Conservation (phyloP, 2,888 invertebrate species). For the Chloroclysta siterata region DNA sequence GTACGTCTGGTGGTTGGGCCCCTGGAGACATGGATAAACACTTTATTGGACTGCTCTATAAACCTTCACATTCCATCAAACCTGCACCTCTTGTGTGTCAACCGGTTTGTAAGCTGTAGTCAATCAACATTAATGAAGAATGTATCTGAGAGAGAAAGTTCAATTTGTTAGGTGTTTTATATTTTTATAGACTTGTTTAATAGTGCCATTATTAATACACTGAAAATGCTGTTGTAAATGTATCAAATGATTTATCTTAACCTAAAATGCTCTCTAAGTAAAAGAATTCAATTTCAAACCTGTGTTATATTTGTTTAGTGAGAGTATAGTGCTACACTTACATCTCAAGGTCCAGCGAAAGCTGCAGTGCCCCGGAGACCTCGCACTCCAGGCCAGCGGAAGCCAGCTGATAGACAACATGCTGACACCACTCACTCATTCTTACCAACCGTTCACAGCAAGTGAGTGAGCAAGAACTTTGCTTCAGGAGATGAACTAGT, state of each 20-base stretch:
- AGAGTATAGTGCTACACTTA: conserved; percentile 15
- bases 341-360: not conserved
- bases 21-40: not conserved
- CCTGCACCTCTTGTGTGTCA: no score
- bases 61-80: no score
- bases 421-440: conserved; percentile 43
- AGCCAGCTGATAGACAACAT: conserved; percentile 14
- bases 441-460: conserved; percentile 34
- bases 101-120: no score
- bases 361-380: not conserved
- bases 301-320: not conserved
- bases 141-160: no score
- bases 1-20: conserved; percentile 20
- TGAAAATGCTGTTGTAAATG: no score
- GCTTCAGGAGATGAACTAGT: no score
- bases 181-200: no score
- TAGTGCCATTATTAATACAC: no score
- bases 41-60: not conserved
- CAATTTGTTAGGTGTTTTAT: no score
- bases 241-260: no score
- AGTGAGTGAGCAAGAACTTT: not conserved
- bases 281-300: not conserved
- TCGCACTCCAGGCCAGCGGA: conserved; percentile 1
- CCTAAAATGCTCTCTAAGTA: not conserved
- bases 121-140: no score